Evolutionary conservation across 2,113 vertebrate species (phyloP).

Genomic region (Oxyura jamaicensis): DNA sequence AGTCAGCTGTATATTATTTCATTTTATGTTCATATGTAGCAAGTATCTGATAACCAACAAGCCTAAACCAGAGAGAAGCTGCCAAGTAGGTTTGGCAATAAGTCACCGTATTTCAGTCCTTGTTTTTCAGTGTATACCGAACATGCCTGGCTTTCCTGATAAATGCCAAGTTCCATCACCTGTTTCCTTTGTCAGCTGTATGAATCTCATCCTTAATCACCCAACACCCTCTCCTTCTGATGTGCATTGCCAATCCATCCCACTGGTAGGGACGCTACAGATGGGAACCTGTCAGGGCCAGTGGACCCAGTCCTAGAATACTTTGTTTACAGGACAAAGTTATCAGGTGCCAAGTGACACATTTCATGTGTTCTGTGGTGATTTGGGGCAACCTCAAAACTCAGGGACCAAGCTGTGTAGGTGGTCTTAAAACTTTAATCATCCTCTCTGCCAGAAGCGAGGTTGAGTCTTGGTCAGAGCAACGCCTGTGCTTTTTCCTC

Average conservation of each 20-base stretch:
- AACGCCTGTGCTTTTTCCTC: not conserved
- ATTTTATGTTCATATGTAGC: not conserved
- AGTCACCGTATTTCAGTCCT: not conserved
- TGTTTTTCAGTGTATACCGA: not conserved
- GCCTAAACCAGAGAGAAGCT: not conserved
- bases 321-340: not conserved
- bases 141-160: not conserved
- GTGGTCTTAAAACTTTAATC: not conserved
- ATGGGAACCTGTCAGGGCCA: not conserved
- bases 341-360: not conserved
- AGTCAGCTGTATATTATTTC: not conserved
- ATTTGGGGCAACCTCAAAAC: not conserved
- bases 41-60: not conserved
- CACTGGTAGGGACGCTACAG: not conserved
- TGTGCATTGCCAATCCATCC: not conserved
- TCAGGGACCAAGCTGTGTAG: not conserved
- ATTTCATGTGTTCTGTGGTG: not conserved
- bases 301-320: not conserved
- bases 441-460: not conserved
- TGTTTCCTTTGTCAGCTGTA: not conserved
- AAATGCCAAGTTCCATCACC: not conserved
- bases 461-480: not conserved
- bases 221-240: not conserved
- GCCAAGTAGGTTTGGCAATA: not conserved
- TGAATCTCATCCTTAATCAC: not conserved